Conservation (phyloP, 2,113 vertebrate genomes). For the Gambusia affinis region DNA sequence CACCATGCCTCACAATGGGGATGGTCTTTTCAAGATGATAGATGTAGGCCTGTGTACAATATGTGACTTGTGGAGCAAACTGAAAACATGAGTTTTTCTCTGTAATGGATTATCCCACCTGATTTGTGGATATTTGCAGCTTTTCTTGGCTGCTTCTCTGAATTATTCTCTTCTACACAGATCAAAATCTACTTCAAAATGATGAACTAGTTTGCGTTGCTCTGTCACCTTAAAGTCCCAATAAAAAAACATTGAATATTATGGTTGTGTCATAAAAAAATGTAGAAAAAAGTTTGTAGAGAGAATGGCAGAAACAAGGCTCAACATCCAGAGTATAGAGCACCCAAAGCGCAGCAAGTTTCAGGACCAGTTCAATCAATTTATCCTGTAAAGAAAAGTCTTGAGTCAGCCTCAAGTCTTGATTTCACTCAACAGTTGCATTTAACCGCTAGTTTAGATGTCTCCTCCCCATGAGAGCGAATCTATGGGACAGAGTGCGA, state of each 20-base stretch:
- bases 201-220: no score
- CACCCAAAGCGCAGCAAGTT: slow-evolving; percentile 27
- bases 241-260: no score
- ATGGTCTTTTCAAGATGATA: no score
- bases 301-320: slow-evolving; percentile 22
- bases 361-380: slow-evolving; percentile 50
- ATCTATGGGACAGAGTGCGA: slow-evolving; percentile 60
- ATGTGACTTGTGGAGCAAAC: neutral
- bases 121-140: neutral
- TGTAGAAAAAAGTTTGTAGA: neutral
- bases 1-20: neutral
- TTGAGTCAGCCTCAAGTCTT: slow-evolving; percentile 38
- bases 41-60: neutral
- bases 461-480: slow-evolving; percentile 24
- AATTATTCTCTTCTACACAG: neutral
- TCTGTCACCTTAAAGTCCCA: no score
- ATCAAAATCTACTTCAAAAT: no score
- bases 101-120: neutral
- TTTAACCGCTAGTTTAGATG: slow-evolving; percentile 55
- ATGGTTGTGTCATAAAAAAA: no score
- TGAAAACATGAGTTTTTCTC: neutral
- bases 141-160: neutral
- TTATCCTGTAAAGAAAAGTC: neutral
- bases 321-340: slow-evolving; percentile 49
- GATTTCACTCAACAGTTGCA: slow-evolving; percentile 59